Evolutionary conservation across 92 coral and sea anemone genomes (phyloP), one percentile per base, ranked within the genome.

Genomic region (Phenganax marumi): DNA sequence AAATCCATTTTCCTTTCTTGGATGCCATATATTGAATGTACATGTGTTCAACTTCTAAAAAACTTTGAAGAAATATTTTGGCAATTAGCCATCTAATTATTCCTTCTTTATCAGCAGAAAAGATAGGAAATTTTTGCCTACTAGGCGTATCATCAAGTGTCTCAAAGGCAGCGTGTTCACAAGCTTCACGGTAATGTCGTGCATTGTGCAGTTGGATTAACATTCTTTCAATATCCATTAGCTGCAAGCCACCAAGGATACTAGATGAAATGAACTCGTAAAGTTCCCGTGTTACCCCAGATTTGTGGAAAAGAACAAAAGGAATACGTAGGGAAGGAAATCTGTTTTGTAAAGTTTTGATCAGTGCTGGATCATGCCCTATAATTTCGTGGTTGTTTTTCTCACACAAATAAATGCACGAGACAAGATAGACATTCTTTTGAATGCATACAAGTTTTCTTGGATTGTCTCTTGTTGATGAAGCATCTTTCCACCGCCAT

Each of bases 21-120:
- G 79, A 79, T 69, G 85, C 84, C 88, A 68, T 85, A 68, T 79
- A 85, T 43, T 68, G 84, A 50, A 84, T 79, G 25, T 79, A 78
- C 79, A 77, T 77, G 54, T 43, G 70, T 48, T 86, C 82, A 33
- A 77, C 74, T 49, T 86, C 81, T 50, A 69, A 68, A n/a, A 80
- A 86, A 70, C 56, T 68, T 70, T 71, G 39, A 68, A 86, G 62
- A 70, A 81, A 80, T n/a, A 79, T 76, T n/a, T 53, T 56, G 58
- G 71, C 55, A 68, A 79, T 79, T 10, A 85, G 72, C 84, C 50
- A 68, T 58, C 89, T 86, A 66, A 86, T 79, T 10, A 81, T 73
- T 56, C 58, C 81, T 71, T 81, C 73, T 60, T 53, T 81, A 24
- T 50, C 81, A 62, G 84, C 84, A 63, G 61, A 14, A 76, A 84